Evolutionary conservation across 2,113 vertebrate species (phyloP), one percentile per base, ranked within the genome.

Genomic region (Tamias sibiricus): DNA sequence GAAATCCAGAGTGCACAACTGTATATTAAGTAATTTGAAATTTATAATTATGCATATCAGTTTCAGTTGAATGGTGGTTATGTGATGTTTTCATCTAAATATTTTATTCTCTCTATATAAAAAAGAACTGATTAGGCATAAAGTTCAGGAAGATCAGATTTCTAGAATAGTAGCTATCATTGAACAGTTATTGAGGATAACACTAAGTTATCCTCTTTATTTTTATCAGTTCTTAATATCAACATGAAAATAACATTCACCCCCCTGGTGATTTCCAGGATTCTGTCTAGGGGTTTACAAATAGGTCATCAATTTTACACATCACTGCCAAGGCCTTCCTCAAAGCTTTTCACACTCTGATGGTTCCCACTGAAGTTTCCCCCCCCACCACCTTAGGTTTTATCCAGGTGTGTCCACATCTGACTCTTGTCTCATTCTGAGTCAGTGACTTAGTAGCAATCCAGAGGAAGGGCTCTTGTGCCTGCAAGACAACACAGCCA

Each of bases 121-220:
- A 32, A 52, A 82, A 92, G 28, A 20, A 91, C 49, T 49, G 52
- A 81, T n/a, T 40, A 84, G 69, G 9, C 40, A 66, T 66, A 87
- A 69, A 75, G 90, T 62, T 97, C 42, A 75, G 42, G 66, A 96
- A 89, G 42, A 91, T 62, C 72, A 66, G 66, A 75, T 89, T 90
- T 96, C 89, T 44, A 74, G 83, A 96, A 82, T 30, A 83, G 26
- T 17, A 42, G 2, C 32, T 91, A 6, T 87, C 82, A 68, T 54
- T 44, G 49, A 77, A 54, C 32, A 52, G 47, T 91, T 95, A 49
- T 13, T 49, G 47, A 49, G 47, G 47, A 49, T 49, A 49, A 49
- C 47, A 49, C 47, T 86, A 77, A 82, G 44, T 1, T 92, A 76
- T 35, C 20, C 40, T 83, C 20, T 87, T 59, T 84, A 11, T 77